Conservation (phyloP, 2,888 invertebrate genomes). For the Caenorhabditis japonica region DNA sequence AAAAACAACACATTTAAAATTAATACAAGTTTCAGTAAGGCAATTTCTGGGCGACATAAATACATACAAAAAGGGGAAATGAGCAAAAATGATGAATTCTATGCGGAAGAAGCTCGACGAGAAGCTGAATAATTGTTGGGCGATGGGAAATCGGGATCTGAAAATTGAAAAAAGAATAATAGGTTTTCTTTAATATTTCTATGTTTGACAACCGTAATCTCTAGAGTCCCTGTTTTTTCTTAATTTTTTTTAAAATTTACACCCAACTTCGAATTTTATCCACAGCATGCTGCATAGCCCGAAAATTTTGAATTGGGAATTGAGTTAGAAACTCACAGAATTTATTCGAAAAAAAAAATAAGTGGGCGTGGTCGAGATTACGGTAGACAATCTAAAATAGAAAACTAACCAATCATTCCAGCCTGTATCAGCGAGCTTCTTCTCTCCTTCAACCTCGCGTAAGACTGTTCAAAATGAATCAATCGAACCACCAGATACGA, state of each 20-base stretch:
- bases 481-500: conserved; percentile 70
- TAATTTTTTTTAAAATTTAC: no score
- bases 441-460: conserved; percentile 60
- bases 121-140: conserved; percentile 52
- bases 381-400: background rate
- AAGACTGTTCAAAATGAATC: conserved; percentile 64
- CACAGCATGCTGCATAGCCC: no score
- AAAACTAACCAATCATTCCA: conserved; percentile 68
- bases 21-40: no score
- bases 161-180: no score
- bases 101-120: conserved; percentile 52
- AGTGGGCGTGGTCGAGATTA: no score
- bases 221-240: background rate
- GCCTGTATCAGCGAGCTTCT: conserved; percentile 67
- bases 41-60: background rate
- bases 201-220: no score
- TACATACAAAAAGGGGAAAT: background rate
- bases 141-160: conserved; percentile 56
- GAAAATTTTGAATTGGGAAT: no score
- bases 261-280: no score
- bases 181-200: no score
- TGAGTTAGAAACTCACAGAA: no score
- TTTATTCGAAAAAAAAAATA: no score
- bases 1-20: no score
- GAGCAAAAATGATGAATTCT: background rate